Conservation (phyloP, 1,140 invertebrate species). For the Drosophila eugracilis region DNA sequence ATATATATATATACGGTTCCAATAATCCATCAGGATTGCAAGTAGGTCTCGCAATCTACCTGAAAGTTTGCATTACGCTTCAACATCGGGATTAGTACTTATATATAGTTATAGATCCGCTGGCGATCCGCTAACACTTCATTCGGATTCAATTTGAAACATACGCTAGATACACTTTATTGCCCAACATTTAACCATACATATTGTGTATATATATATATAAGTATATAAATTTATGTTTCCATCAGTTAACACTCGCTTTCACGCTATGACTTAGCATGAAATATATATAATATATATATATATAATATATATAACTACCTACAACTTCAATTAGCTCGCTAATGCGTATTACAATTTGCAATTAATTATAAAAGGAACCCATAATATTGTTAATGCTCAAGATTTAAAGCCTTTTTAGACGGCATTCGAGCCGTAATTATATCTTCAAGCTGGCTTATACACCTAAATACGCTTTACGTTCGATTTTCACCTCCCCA, state of each 20-base stretch:
- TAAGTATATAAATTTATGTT: slow-evolving; percentile 56
- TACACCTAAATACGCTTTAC: slow-evolving; percentile 41
- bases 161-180: slow-evolving; percentile 68
- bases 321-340: slow-evolving; percentile 68
- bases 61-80: slow-evolving; percentile 4
- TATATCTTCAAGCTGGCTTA: slow-evolving; percentile 68
- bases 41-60: slow-evolving; percentile 31
- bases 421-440: slow-evolving; percentile 43
- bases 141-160: slow-evolving; percentile 41
- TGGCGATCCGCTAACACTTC: slow-evolving; percentile 30
- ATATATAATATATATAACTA: slow-evolving; percentile 51
- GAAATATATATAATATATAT: slow-evolving; percentile 26
- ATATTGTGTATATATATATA: slow-evolving; percentile 43
- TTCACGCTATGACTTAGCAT: neutral
- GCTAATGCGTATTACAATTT: slow-evolving; percentile 60
- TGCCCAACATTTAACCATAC: slow-evolving; percentile 77
- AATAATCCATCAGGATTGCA: slow-evolving; percentile 13
- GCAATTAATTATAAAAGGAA: slow-evolving; percentile 63
- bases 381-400: slow-evolving; percentile 77
- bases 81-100: slow-evolving; percentile 36
- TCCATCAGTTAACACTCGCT: slow-evolving; percentile 49
- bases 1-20: slow-evolving; percentile 1
- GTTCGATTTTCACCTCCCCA: slow-evolving; percentile 40
- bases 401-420: slow-evolving; percentile 80
- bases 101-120: slow-evolving; percentile 30